Base-by-base conservation (phyloP, 1,140 invertebrate genomes). In the Bilobella aurantiaca region DNA sequence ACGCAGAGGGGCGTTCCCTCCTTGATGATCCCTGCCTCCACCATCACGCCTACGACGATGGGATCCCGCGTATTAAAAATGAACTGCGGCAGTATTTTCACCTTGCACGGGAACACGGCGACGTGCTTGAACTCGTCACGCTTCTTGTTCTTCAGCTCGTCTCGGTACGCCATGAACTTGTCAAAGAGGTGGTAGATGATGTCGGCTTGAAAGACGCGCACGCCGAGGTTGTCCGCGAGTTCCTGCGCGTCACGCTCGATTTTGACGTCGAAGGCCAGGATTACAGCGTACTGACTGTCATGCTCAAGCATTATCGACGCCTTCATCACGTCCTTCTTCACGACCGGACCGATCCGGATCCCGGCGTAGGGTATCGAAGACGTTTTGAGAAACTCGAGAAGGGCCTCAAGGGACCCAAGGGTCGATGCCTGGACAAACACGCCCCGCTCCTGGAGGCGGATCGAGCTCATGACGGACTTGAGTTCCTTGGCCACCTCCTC, bases 131-230 rank as follows among this genome's bases (percentile, higher is more conserved):
- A 90, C 76, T 98, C 91, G 70, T 97, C 92, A 16, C 94, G 85
- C 76, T 95, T 96, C 76, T 88, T 87, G 74, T 87, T 84, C 75
- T 90, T 93, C n/a, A 98, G 79, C 72, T 98, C 93, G 61, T 98
- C 93, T 62, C 92, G 82, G 77, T 95, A 98, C 21, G 88, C 87
- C 68, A 87, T 95, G 80, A 99, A 99, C 76, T 90, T 90, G 79
- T 99, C 96, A 80, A 98, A 98, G 66, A 99, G 80, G 82, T 99
- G 97, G 80, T 99, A 99, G 75, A 99, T 99, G 76, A 99, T 99
- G 78, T 99, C 96, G 1, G 97, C 97, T 65, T 95, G 89, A 84
- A 99, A 99, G 58, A 70, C 68, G 31, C 62, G 59, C 14, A 70
- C 69, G 12, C 66, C 66, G 16, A 70, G 28, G 42, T 62, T 63